Evolutionary conservation across 2,797 vertebrate species (phyloP).

Genomic region (Pitangus sulphuratus): DNA sequence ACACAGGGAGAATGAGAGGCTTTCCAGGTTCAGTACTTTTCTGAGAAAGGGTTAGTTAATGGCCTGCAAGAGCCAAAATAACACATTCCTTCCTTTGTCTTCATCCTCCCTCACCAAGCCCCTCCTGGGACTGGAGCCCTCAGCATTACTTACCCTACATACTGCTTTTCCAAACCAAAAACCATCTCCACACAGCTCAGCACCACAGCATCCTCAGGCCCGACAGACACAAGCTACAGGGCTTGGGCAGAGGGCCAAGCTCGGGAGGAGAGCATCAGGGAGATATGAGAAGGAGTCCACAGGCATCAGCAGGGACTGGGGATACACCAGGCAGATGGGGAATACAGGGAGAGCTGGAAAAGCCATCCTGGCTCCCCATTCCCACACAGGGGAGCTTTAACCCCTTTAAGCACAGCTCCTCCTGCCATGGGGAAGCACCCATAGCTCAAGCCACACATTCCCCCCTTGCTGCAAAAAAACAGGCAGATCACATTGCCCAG

Average conservation of each 20-base stretch:
- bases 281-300: not conserved
- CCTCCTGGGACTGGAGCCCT: not conserved
- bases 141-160: not conserved
- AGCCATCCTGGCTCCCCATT: not conserved
- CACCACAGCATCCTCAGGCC: not conserved
- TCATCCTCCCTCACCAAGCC: not conserved
- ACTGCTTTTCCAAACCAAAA: not conserved
- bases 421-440: not conserved
- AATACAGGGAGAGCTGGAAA: not conserved
- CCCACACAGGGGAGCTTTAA: not conserved
- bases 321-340: not conserved
- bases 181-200: not conserved
- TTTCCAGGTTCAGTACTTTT: not conserved
- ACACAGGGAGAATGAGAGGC: not conserved
- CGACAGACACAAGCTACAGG: not conserved
- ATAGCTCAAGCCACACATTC: rapidly evolving
- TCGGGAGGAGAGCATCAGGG: not conserved
- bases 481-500: not conserved
- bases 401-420: not conserved
- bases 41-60: not conserved
- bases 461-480: not conserved
- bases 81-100: not conserved
- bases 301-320: not conserved
- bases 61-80: not conserved
- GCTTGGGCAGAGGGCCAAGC: not conserved